Evolutionary conservation across 2,113 vertebrate species (phyloP), one percentile per base, ranked within the genome.

Genomic region (Ellobius talpinus): DNA sequence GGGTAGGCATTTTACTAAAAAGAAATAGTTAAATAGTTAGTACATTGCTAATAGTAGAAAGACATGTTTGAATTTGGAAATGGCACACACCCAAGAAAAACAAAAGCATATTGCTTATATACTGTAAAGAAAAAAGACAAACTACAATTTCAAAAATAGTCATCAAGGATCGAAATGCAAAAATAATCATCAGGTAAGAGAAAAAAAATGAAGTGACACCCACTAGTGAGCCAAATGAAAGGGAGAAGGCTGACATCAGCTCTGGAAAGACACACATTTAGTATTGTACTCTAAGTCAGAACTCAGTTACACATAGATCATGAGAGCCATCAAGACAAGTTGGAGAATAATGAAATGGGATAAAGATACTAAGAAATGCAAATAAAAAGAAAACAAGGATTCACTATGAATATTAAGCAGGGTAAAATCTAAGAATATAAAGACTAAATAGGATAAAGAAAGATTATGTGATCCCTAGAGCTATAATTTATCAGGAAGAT

Each of bases 401-500:
- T 96, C 61, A 70, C 7, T 47, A 79, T 94, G 63, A 96, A 90
- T 94, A 90, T 96, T 94, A 93, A 93, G 55, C 87, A 95, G 73
- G 7, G 31, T 86, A 3, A 96, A 94, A 79, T 95, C 42, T 86
- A 86, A 84, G 91, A 92, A 84, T 88, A 94, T 90, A 94, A 94
- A 55, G 55, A 85, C 76, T 85, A 55, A 92, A 76, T 39, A 85
- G 85, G 47, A 96, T 96, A 78, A 91, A 91, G 42, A 87, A 12
- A 92, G 65, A 93, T 95, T 95, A 85, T 94, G 14, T 89, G 86
- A 95, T 93, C 76, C 72, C 82, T 90, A 81, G 82, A 95, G 90
- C 77, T 96, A 58, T 94, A 81, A 89, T 81, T 97, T 96, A 89
- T 86, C 93, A 91, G 47, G 33, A 96, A 74, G 17, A n/a, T 97